Evolutionary conservation across 1,140 invertebrate genomes (phyloP).

Genomic region (Saccostrea glomerata): DNA sequence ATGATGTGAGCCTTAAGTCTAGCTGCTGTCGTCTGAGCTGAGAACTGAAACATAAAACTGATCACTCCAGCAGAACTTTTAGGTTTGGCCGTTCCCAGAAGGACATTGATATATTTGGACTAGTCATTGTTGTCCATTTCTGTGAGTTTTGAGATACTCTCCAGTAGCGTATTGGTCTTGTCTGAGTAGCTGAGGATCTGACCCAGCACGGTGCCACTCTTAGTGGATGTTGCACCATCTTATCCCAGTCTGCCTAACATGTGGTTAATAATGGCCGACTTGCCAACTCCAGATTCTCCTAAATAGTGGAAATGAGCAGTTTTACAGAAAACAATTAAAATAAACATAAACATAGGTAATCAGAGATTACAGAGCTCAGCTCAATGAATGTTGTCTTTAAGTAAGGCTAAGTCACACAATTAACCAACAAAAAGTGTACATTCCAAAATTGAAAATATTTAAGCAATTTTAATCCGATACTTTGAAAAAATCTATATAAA

Average conservation of each 20-base stretch:
- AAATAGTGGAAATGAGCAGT: conserved; percentile 30
- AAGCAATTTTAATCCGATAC: too few relatives aligned
- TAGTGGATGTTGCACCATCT: conserved; percentile 73
- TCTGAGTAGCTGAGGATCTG: conserved; percentile 75
- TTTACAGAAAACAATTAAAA: neutral
- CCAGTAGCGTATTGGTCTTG: conserved; percentile 72
- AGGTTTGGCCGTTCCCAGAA: conserved; percentile 63
- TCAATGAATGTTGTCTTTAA: too few relatives aligned
- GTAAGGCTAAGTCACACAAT: too few relatives aligned
- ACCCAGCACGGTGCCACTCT: conserved; percentile 73
- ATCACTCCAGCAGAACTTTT: conserved; percentile 68
- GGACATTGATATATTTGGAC: conserved; percentile 59
- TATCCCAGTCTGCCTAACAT: conserved; percentile 73
- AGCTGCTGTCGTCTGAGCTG: conserved; percentile 75
- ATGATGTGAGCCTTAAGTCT: conserved; percentile 74
- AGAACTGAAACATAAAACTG: conserved; percentile 75
- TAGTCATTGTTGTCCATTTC: conserved; percentile 58
- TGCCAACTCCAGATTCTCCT: conserved; percentile 79
- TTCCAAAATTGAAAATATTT: too few relatives aligned
- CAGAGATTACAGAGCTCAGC: too few relatives aligned
- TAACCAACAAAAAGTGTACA: too few relatives aligned
- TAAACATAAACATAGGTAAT: too few relatives aligned
- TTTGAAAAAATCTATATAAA: too few relatives aligned
- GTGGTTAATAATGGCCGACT: conserved; percentile 76
- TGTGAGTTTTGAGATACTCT: conserved; percentile 75